Conservation (phyloP, 1,140 invertebrate genomes). For the Pectinophora gossypiella region DNA sequence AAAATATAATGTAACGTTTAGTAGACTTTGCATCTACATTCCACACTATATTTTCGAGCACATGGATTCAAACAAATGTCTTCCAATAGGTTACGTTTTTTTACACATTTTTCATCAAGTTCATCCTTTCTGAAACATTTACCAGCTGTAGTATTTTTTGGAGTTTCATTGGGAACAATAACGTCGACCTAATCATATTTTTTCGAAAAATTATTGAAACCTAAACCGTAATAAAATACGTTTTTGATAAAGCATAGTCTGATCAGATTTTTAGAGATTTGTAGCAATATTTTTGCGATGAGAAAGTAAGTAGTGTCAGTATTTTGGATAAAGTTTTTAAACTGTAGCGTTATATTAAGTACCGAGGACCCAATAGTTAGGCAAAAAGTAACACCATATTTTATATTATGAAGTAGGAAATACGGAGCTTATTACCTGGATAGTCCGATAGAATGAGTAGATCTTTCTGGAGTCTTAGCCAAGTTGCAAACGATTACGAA, state of each 20-base stretch:
- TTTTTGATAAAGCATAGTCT: conserved; percentile 38
- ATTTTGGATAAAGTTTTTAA: conserved; percentile 64
- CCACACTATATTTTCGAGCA: conserved; percentile 32
- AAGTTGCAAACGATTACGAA: no score
- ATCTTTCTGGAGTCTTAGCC: no score
- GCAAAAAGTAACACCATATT: conserved; percentile 63
- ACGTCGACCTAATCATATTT: conserved; percentile 59
- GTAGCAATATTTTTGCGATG: conserved; percentile 63
- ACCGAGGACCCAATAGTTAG: conserved; percentile 63
- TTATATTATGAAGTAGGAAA: conserved; percentile 46
- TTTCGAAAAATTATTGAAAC: conserved; percentile 49
- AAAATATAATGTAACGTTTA: conserved; percentile 12
- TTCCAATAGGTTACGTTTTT: conserved; percentile 69
- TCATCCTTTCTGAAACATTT: background rate
- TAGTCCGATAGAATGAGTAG: conserved; percentile 22
- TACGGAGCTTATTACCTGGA: conserved; percentile 56
- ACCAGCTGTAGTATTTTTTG: conserved; percentile 1
- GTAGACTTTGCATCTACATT: conserved; percentile 36
- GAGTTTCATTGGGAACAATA: conserved; percentile 55
- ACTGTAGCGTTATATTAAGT: conserved; percentile 33
- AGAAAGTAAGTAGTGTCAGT: conserved; percentile 56
- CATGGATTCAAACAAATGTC: conserved; percentile 50
- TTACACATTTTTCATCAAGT: conserved; percentile 17
- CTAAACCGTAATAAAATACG: conserved; percentile 27
- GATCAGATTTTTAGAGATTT: conserved; percentile 51